These are phyloP conservation scores for Periparus ater DNA, from an alignment of 2,797 vertebrate genomes.

Conservation along the genomic window DNA sequence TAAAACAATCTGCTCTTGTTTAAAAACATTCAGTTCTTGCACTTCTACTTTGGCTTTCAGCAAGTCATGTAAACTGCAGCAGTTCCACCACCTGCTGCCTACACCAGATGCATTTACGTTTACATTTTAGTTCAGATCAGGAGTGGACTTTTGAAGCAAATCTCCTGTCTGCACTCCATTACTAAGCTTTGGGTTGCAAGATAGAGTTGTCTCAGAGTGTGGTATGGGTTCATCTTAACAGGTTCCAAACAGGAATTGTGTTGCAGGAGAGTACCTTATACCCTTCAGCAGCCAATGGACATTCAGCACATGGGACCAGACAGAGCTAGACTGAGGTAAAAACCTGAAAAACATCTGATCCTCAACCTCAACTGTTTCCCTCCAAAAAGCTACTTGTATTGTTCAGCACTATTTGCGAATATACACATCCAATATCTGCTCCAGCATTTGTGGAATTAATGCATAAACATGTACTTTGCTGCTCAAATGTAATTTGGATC, in stretches of 20 bases:
- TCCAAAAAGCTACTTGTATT: neutral
- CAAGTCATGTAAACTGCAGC: neutral
- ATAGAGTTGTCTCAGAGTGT: neutral
- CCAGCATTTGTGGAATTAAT: neutral
- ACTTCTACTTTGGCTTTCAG: neutral
- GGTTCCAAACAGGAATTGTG: neutral
- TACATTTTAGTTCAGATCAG: neutral
- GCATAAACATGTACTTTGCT: neutral
- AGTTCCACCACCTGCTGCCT: constrained; percentile 41
- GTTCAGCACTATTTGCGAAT: neutral
- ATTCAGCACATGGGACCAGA: neutral
- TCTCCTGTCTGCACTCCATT: neutral
- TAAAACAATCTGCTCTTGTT: constrained; percentile 61
- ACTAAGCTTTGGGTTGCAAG: neutral
- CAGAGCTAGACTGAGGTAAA: neutral
- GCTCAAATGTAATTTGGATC: neutral
- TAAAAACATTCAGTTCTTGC: constrained; percentile 8
- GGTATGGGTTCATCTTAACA: neutral
- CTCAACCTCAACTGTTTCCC: neutral
- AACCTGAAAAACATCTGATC: neutral
- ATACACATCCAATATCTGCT: neutral
- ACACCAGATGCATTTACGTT: neutral
- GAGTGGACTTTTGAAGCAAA: neutral
- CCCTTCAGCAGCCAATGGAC: neutral
- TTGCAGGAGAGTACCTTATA: too few relatives aligned